Evolutionary conservation across 2,888 invertebrate species (phyloP).

Genomic region (Drosophila testacea): DNA sequence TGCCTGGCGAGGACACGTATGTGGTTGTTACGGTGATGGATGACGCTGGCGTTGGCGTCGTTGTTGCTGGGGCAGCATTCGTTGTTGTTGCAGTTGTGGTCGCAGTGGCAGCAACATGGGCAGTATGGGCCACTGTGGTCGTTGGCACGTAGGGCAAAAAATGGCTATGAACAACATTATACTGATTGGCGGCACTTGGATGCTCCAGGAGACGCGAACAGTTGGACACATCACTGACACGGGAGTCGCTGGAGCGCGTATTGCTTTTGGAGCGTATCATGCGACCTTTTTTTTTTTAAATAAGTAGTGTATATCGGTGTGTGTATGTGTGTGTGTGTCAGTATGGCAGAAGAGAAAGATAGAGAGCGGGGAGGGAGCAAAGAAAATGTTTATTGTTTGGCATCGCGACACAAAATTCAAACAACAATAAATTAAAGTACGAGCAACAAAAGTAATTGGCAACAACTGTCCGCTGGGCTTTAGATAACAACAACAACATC

Average conservation of each 20-base stretch:
- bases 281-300: slow-evolving; percentile 83
- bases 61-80: slow-evolving; percentile 54
- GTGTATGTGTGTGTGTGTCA: slow-evolving; percentile 3
- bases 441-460: slow-evolving; percentile 64
- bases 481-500: slow-evolving; percentile 41
- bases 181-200: slow-evolving; percentile 75
- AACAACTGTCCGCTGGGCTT: slow-evolving; percentile 54
- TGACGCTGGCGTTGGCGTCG: slow-evolving; percentile 47
- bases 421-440: slow-evolving; percentile 54
- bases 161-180: slow-evolving; percentile 77
- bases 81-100: slow-evolving; percentile 48
- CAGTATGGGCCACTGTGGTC: slow-evolving; percentile 55
- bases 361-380: slow-evolving; percentile 27
- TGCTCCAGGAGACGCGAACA: slow-evolving; percentile 84
- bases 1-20: slow-evolving; percentile 72
- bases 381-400: slow-evolving; percentile 50
- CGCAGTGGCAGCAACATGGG: slow-evolving; percentile 39
- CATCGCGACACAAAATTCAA: slow-evolving; percentile 58
- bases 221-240: slow-evolving; percentile 84
- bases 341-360: slow-evolving; percentile 28
- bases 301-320: slow-evolving; percentile 13
- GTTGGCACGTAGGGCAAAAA: slow-evolving; percentile 76
- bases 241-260: slow-evolving; percentile 85
- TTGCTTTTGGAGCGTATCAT: slow-evolving; percentile 85
- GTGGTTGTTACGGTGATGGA: slow-evolving; percentile 63